These are phyloP conservation scores for Volucella bombylans DNA, from an alignment of 2,888 invertebrate species.

Conservation along the genomic window DNA sequence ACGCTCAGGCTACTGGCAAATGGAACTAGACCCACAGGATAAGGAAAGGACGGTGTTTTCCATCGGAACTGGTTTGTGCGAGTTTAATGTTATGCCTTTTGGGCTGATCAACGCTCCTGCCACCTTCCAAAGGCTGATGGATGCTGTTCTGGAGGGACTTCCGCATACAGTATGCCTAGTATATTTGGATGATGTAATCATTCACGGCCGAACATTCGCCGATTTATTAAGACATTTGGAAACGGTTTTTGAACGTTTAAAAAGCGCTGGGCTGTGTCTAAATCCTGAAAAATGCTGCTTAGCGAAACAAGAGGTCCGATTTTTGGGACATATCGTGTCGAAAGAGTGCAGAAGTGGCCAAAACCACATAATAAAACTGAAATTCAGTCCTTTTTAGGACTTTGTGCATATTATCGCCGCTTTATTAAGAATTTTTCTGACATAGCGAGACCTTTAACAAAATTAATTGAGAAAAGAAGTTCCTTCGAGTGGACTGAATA, in stretches of 20 bases:
- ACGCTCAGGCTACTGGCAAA: conserved; percentile 1
- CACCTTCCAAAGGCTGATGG: conserved; percentile 3
- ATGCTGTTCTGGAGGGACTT: too few relatives aligned
- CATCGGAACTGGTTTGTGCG: neutral
- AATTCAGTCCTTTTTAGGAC: conserved; percentile 20
- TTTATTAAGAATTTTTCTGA: conserved; percentile 17
- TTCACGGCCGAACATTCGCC: conserved; percentile 10
- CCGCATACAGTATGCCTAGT: neutral
- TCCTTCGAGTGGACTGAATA: neutral
- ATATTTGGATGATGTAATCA: conserved; percentile 11
- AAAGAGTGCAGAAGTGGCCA: conserved; percentile 2
- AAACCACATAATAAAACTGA: conserved; percentile 12
- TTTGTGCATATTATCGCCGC: conserved; percentile 18
- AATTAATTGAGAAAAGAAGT: conserved; percentile 15
- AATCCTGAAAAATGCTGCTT: neutral
- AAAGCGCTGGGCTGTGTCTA: conserved; percentile 5
- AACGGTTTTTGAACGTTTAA: conserved; percentile 4
- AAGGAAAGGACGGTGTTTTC: neutral
- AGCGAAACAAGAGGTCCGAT: too few relatives aligned
- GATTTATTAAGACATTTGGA: conserved; percentile 7
- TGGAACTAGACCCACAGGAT: neutral
- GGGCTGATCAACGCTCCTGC: neutral
- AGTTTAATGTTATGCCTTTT: neutral
- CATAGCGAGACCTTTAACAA: conserved; percentile 19
- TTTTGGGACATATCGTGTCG: conserved; percentile 23